phyloP scores from a whole-genome alignment of 1,140 invertebrate genomes.

The Drosophila nasuta region DNA sequence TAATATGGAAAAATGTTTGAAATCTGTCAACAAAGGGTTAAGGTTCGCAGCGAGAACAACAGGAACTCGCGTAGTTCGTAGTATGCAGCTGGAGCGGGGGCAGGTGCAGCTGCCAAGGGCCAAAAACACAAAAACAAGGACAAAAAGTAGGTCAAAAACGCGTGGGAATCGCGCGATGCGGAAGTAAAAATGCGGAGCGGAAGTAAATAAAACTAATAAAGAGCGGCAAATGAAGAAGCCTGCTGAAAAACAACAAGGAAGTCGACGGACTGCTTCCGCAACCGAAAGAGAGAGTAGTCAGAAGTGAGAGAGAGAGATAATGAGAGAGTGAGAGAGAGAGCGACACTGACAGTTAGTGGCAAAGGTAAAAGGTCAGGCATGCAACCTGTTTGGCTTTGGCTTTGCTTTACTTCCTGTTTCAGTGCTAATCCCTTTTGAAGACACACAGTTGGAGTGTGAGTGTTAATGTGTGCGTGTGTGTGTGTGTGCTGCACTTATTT shows the following conservation, averaged over 20 bases:
- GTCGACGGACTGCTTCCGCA: constrained; percentile 63
- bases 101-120: constrained; percentile 22
- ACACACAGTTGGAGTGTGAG: constrained; percentile 5
- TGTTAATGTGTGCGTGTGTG: constrained; percentile 4
- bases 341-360: constrained; percentile 3
- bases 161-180: constrained; percentile 57
- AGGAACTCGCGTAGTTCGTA: constrained; percentile 22
- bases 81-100: constrained; percentile 16
- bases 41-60: constrained; percentile 16
- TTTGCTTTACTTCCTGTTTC: constrained; percentile 63
- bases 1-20: constrained; percentile 53
- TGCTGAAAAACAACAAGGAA: constrained; percentile 43
- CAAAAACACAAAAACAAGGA: not conserved
- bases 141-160: constrained; percentile 72
- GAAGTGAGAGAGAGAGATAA: not conserved
- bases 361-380: constrained; percentile 33
- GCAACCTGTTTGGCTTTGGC: constrained; percentile 70
- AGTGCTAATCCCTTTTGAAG: constrained; percentile 58
- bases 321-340: constrained; percentile 12
- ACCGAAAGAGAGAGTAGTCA: not conserved
- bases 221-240: constrained; percentile 22
- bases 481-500: constrained; percentile 56
- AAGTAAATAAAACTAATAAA: constrained; percentile 83
- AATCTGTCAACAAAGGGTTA: constrained; percentile 68
- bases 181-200: constrained; percentile 58